Evolutionary conservation across 2,797 vertebrate species (phyloP).

Genomic region (Sebastiscus tertius): DNA sequence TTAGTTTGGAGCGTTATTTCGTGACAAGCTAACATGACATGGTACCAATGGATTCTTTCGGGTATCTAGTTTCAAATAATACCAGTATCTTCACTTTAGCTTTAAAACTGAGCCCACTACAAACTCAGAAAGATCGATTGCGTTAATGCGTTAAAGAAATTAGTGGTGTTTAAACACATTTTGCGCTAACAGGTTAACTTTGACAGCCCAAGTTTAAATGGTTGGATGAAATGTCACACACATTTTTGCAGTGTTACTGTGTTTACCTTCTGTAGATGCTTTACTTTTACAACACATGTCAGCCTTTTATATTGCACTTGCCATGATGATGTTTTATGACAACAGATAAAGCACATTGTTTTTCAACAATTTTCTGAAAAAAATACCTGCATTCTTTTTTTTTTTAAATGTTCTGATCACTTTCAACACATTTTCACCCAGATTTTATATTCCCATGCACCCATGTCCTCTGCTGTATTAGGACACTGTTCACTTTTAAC

Average conservation of each 20-base stretch:
- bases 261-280: neutral
- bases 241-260: neutral
- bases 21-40: too few relatives aligned
- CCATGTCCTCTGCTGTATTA: neutral
- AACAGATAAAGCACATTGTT: neutral
- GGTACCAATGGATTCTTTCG: too few relatives aligned
- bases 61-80: too few relatives aligned
- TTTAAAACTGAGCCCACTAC: too few relatives aligned
- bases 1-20: too few relatives aligned
- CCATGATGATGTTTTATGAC: neutral
- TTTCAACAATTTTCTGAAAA: neutral
- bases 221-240: neutral
- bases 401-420: neutral
- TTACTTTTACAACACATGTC: neutral
- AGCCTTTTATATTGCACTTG: neutral
- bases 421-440: neutral
- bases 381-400: neutral
- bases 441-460: neutral
- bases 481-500: neutral
- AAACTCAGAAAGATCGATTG: too few relatives aligned
- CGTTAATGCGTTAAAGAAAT: too few relatives aligned
- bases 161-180: fast-evolving
- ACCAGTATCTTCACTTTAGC: too few relatives aligned
- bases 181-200: too few relatives aligned
- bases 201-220: neutral